Conservation (phyloP, 2,888 invertebrate species). For the Cryptosula pallasiana region DNA sequence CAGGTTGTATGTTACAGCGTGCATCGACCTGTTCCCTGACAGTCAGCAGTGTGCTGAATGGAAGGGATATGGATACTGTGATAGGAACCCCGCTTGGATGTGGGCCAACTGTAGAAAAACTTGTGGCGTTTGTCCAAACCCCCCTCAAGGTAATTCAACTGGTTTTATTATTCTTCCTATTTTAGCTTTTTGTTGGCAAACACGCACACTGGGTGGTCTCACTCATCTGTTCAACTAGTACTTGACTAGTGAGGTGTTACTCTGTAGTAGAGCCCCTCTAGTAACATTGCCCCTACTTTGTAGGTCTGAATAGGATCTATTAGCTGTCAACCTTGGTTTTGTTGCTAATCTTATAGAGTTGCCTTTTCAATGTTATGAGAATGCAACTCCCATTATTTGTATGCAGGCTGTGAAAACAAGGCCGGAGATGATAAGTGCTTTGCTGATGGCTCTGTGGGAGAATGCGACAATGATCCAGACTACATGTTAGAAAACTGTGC, state of each 20-base stretch:
- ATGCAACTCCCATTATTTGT: neutral
- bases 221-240: too few species aligned
- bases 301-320: too few species aligned
- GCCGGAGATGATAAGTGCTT: constrained; percentile 23
- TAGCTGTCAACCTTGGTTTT: too few species aligned
- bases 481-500: constrained; percentile 26
- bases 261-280: too few species aligned
- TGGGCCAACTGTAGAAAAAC: constrained; percentile 31
- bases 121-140: constrained; percentile 33
- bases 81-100: constrained; percentile 28
- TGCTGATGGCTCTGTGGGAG: constrained; percentile 23
- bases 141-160: constrained; percentile 17
- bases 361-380: neutral
- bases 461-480: constrained; percentile 24
- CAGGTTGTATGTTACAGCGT: neutral
- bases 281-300: too few species aligned
- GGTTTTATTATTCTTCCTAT: too few species aligned
- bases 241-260: too few species aligned
- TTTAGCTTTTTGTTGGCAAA: too few species aligned
- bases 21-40: constrained; percentile 23
- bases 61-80: constrained; percentile 28
- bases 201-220: too few species aligned
- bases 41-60: constrained; percentile 26
- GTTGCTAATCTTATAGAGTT: neutral
- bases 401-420: constrained; percentile 22